Base-by-base conservation (phyloP, 2,113 vertebrate species). In the Nerophis lumbriciformis region DNA sequence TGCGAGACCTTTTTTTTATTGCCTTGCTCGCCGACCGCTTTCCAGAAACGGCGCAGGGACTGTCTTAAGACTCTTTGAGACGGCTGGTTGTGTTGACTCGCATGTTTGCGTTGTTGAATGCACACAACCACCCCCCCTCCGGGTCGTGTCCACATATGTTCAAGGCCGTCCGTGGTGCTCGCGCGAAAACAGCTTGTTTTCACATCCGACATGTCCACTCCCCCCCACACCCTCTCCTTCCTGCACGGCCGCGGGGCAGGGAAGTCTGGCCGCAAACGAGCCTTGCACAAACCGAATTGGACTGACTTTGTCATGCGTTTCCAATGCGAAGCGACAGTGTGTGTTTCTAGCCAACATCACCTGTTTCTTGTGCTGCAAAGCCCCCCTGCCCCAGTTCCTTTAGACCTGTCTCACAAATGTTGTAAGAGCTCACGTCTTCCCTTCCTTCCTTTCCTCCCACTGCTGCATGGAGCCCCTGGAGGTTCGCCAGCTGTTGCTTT, bases 221-320 rank as follows among this genome's bases (percentile, higher is more conserved):
- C 42, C 42, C 42, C 5, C 9, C 62, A 28, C 28, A 28, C 28
- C 28, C 28, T 28, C 28, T 28, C 28, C 28, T 28, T 28, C 38
- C 28, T 56, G 63, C 19, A 63, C 60, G 71, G 72, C 59, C 37
- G 59, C 47, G 48, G 59, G 70, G 49, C 3, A 14, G 73, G 55
- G 71, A 71, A 79, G 53, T 75, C 73, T 16, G 63, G 63, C 66
- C 14, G 68, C 56, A 68, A 78, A 80, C 64, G 48, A 60, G 19
- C 39, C 38, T 77, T 86, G 59, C 72, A 73, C 75, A 86, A 87
- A 88, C 78, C 65, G 65, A 75, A 83, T 88, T 69, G 85, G 87
- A 88, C 83, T 88, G 66, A 85, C 58, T 84, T 86, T 63, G 70
- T 86, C 78, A 82, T 82, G 81, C 81, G 69, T 87, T 77, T 68